phyloP scores from a whole-genome alignment of 1,140 invertebrate species.

The Pantala flavescens region DNA sequence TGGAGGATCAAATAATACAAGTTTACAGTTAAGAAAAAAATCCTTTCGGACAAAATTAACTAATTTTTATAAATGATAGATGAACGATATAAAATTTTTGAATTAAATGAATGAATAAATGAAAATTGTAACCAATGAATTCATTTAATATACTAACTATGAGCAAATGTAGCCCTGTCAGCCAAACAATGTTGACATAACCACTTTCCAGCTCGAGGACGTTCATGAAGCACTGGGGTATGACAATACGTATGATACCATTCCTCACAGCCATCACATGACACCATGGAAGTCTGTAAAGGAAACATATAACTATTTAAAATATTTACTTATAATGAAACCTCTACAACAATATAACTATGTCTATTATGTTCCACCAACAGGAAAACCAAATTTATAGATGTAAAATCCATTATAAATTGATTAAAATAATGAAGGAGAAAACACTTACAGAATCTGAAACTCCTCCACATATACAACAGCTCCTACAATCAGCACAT shows the following conservation, averaged over 20 bases:
- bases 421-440: neutral
- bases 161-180: conserved; percentile 13
- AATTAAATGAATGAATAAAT: no score
- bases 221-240: conserved; percentile 31
- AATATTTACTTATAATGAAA: neutral
- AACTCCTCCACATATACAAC: conserved; percentile 30
- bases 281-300: conserved; percentile 37
- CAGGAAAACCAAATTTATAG: neutral
- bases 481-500: conserved; percentile 39
- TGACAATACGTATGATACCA: conserved; percentile 42
- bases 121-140: no score
- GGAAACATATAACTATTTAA: conserved; percentile 2
- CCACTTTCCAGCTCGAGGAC: conserved; percentile 21
- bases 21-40: no score
- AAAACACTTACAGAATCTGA: conserved; percentile 8
- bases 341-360: neutral
- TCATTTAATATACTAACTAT: conserved; percentile 2
- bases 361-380: neutral
- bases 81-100: no score
- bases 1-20: no score
- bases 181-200: conserved; percentile 18
- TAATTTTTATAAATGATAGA: no score
- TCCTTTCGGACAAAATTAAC: no score
- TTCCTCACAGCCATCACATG: conserved; percentile 43
- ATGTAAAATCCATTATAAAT: neutral